Evolutionary conservation across 1,140 invertebrate genomes (phyloP), one percentile per base, ranked within the genome.

Genomic region (Mycetomoellerius zeteki): DNA sequence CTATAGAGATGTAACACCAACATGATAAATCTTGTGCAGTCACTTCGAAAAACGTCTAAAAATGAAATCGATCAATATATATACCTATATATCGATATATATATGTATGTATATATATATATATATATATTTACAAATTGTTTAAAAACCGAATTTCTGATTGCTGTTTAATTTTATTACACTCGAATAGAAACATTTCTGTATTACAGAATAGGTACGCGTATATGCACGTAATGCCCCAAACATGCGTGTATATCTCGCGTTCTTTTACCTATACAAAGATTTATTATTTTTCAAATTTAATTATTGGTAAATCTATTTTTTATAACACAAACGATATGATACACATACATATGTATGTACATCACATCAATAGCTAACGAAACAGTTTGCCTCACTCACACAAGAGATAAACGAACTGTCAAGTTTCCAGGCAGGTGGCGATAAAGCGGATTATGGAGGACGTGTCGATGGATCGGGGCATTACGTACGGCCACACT

Each of bases 371-470:
- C 2, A 50, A 56, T 3, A 12, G 47, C 58, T 14, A n/a, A 78
- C 58, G 2, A n/a, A 80, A 81, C 43, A 16, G 12, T 81, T 56
- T 81, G n/a, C 14, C 27, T 19, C 67, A n/a, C 67, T 56, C 62
- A 47, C n/a, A 43, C 27, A 37, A 62, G 14, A 27, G n/a, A 84
- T 75, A 73, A 84, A 84, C 56, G 54, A 75, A 75, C 56, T 84
- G 80, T 71, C 67, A 73, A 73, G 77, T 71, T 58, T 85, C 72
- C 65, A 81, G 86, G 78, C 80, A 87, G 81, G 85, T 85, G 86
- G 88, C 78, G 91, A 86, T 93, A 89, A 93, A 92, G 86, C 93
- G 84, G 90, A 93, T 93, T 92, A 90, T 89, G 92, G 37, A 92
- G 90, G 91, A 92, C 90, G 87, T 71, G 85, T 86, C 93, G 90